Evolutionary conservation across 2,113 vertebrate species (phyloP).

Genomic region (Macaca nemestrina): DNA sequence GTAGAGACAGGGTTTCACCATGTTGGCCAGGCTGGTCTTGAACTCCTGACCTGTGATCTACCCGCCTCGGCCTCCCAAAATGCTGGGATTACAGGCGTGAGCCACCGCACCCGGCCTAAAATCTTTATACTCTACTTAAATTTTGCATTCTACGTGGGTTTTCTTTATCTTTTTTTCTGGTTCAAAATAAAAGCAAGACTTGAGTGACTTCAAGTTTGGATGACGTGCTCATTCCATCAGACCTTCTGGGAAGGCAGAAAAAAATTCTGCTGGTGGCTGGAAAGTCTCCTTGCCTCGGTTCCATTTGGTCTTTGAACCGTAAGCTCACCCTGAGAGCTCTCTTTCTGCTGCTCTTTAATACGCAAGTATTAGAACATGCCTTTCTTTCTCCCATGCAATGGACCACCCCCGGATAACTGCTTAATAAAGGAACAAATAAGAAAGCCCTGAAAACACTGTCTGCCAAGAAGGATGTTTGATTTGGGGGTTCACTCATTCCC

Average conservation of each 20-base stretch:
- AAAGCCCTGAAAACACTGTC: neutral
- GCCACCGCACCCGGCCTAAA: too few relatives aligned
- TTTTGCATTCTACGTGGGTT: neutral
- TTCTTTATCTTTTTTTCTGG: neutral
- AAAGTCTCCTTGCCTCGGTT: neutral
- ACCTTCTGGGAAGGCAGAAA: neutral
- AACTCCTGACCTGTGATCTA: too few relatives aligned
- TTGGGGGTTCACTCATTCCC: neutral
- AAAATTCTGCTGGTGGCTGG: neutral
- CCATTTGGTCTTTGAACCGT: neutral
- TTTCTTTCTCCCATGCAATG: neutral
- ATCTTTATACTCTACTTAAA: neutral
- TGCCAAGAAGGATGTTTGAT: neutral
- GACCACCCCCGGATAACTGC: neutral
- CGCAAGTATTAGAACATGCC: fast-evolving
- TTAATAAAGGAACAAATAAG: neutral
- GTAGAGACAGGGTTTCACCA: too few relatives aligned
- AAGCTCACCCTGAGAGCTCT: neutral
- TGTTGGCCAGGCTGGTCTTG: too few relatives aligned
- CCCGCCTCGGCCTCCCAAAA: too few relatives aligned
- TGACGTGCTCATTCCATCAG: neutral
- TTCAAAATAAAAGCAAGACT: conserved; percentile 1
- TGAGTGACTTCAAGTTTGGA: neutral
- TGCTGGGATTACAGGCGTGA: too few relatives aligned
- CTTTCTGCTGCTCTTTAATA: neutral